These are phyloP conservation scores for Falco rusticolus DNA, from an alignment of 2,797 vertebrate genomes.

Conservation along the genomic window DNA sequence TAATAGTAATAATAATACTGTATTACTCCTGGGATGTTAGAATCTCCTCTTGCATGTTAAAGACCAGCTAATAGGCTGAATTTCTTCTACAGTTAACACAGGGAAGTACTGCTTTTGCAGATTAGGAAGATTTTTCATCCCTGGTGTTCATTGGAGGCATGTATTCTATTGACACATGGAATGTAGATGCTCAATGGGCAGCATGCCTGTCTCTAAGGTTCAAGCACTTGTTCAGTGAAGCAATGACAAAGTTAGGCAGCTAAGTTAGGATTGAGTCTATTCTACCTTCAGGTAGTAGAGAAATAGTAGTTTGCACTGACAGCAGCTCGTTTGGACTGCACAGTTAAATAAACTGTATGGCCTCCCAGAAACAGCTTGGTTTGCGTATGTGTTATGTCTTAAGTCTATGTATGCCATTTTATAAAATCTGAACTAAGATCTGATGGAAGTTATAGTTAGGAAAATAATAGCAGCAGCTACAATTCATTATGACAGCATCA, in stretches of 20 bases:
- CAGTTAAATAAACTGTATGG: background rate
- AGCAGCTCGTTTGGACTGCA: background rate
- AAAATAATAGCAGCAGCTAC: background rate
- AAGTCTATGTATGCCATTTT: background rate
- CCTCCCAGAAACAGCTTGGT: accelerated
- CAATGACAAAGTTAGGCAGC: background rate
- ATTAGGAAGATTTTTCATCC: background rate
- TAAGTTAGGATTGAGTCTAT: accelerated
- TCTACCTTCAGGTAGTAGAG: background rate
- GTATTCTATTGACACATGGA: background rate
- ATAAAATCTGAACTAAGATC: background rate
- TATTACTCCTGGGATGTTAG: background rate
- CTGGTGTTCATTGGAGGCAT: background rate
- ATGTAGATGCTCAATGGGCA: accelerated
- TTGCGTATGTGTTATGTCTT: background rate
- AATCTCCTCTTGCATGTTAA: background rate
- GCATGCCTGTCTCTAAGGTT: background rate
- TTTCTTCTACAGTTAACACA: background rate
- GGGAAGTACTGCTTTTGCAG: background rate
- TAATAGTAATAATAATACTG: background rate
- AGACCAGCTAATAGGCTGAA: background rate
- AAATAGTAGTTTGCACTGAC: background rate
- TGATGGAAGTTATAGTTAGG: background rate
- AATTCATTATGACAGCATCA: background rate
- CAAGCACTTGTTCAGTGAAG: background rate